Evolutionary conservation across 2,888 invertebrate species (phyloP), one percentile per base, ranked within the genome.

Genomic region (Lissonota sp.): DNA sequence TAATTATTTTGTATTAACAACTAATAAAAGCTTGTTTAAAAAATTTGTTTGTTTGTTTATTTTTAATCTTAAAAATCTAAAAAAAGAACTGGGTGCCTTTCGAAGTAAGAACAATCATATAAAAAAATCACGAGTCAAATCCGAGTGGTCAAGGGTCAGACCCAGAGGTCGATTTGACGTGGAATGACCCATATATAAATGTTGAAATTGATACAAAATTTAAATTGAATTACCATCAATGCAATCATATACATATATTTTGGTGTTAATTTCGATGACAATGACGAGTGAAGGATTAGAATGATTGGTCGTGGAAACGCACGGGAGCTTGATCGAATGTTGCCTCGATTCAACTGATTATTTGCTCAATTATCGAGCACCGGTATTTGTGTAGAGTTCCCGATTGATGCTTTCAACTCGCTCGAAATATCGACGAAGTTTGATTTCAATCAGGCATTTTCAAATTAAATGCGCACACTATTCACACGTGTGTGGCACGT

Each of bases 381-480:
- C 26, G 55, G 4, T 58, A 69, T 69, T 69, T 14, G 12, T 57
- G 10, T 26, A 6, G 6, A 55, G 26, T 57, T 46, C n/a, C 10
- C 57, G n/a, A 12, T 69, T 49, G 70, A 60, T 6, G 14, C 44
- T 70, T 70, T 39, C 49, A 39, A 70, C 16, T 16, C 6, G 26
- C 10, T n/a, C 44, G 1, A 10, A 8, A 44, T 53, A 12, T 10
- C 37, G 0, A n/a, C 16, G 10, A 60, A 37, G 26, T 14, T 70
- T 70, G 49, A 60, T 70, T 70, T 16, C 49, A 39, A 70, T 60
- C 49, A 60, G 6, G 39, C 16, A 16, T 58, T 12, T 40, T n/a
- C 58, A 5, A 58, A 37, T 37, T n/a, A 62, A 53, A 70, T 26
- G 46, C 46, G 39, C 37, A 16, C 12, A 58, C 26, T 6, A 53